Conservation (phyloP, 1,140 invertebrate species). For the Conus betulinus region DNA sequence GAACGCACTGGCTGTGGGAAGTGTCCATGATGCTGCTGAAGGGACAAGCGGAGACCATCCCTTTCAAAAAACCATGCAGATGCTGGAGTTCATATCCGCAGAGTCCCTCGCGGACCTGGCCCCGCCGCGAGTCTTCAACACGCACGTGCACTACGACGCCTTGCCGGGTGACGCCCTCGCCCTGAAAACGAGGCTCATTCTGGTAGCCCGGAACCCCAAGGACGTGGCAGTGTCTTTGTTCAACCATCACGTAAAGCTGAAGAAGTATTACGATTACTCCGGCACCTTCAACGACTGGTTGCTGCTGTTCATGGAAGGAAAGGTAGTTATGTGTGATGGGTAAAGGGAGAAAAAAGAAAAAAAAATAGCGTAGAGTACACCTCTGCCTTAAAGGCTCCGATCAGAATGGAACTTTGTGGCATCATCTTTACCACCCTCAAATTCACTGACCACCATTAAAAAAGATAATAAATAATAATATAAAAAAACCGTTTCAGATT, state of each 20-base stretch:
- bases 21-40: slow-evolving; percentile 45
- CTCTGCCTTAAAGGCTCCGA: too few relatives aligned
- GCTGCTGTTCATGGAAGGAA: slow-evolving; percentile 55
- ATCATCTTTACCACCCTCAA: too few relatives aligned
- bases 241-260: slow-evolving; percentile 49
- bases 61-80: slow-evolving; percentile 23
- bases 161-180: slow-evolving; percentile 42
- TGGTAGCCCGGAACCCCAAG: slow-evolving; percentile 56
- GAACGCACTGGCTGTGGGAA: slow-evolving; percentile 58
- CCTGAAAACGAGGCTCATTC: slow-evolving; percentile 45
- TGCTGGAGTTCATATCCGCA: slow-evolving; percentile 30
- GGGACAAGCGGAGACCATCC: slow-evolving; percentile 5
- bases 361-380: too few relatives aligned
- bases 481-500: too few relatives aligned
- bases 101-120: background rate
- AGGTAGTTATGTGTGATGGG: slow-evolving; percentile 51
- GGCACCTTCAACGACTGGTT: slow-evolving; percentile 60
- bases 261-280: slow-evolving; percentile 52
- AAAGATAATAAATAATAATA: too few relatives aligned
- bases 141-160: slow-evolving; percentile 37
- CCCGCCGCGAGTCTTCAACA: slow-evolving; percentile 53
- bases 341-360: too few relatives aligned
- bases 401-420: too few relatives aligned
- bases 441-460: too few relatives aligned
- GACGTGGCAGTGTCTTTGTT: slow-evolving; percentile 59